Base-by-base conservation (phyloP, 2,113 vertebrate genomes). In the Gobius niger region DNA sequence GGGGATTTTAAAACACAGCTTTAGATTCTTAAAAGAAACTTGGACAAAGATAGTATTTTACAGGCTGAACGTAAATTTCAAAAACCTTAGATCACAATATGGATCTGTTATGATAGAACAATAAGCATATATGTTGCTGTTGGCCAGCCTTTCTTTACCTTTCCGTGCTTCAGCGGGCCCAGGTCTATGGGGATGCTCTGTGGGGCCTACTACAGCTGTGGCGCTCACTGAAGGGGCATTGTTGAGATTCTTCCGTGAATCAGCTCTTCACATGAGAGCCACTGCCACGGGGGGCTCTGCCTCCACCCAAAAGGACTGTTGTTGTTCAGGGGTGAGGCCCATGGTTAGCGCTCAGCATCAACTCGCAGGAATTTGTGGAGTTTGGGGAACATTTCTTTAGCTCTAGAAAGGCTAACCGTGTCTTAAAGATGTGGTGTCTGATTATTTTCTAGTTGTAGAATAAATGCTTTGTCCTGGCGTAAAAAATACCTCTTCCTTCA, bases 241-340 rank as follows among this genome's bases (percentile, higher is more conserved):
- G 84, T 83, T 91, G 63, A 61, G 75, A 89, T 90, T 90, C 87
- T 65, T 90, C 62, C 61, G 77, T 75, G 62, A 77, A 72, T 62
- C 50, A 63, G 52, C 53, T 76, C 76, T 72, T 81, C 68, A 87
- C 73, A 87, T 56, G 51, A 54, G 59, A 67, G 65, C 76, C 72
- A 78, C 81, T 82, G 65, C 52, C 69, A 18, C 14, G 34, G 62
- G 52, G 61, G 76, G 0, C 51, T 78, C 72, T 74, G 34, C 57
- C 84, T 76, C 68, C 81, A 70, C 80, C 86, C 71, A 59, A 6
- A 59, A 15, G 56, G 68, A 77, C 82, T 84, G 75, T 86, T 89
- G 72, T 85, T 88, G 72, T 80, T 76, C 16, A 8, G 56, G 80
- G 80, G 72, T 49, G 65, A 52, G 68, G 66, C 65, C 51, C 63